These are phyloP conservation scores for Petrolisthes cinctipes DNA, from an alignment of 2,888 invertebrate species.

Conservation along the genomic window DNA sequence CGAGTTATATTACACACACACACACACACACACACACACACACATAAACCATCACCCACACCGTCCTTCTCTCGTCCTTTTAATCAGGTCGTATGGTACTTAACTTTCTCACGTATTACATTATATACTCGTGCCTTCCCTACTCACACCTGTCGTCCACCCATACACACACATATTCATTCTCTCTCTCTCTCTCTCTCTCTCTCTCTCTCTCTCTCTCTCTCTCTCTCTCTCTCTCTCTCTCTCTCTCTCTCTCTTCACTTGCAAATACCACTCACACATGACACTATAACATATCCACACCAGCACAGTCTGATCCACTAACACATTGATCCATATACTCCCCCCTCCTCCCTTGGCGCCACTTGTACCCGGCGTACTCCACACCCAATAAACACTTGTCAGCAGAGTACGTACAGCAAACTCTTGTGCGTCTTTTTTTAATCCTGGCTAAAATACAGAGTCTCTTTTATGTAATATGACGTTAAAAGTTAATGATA, in stretches of 20 bases:
- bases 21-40: slow-evolving; percentile 1
- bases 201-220: background rate
- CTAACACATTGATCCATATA: background rate
- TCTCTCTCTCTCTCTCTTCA: slow-evolving; percentile 4
- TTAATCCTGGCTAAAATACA: no score
- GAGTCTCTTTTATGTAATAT: no score
- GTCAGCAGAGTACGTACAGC: background rate
- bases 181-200: no score
- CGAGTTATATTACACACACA: background rate
- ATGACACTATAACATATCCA: background rate
- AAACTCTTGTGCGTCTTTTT: no score
- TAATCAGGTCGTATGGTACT: no score
- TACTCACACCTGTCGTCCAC: background rate
- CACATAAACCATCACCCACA: background rate
- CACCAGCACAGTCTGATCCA: background rate
- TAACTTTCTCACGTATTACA: no score
- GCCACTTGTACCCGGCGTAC: background rate
- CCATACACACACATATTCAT: background rate
- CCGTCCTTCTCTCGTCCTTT: no score
- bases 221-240: background rate
- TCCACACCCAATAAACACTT: background rate
- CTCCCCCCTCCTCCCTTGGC: background rate
- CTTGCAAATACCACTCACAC: background rate
- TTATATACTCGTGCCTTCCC: no score
- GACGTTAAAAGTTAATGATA: no score